Percentiles rank a stretch among this genome's conserved stretches.
Evolutionary conservation across 1,140 invertebrate genomes (phyloP).

Genomic region (Oedothorax gibbosus): DNA sequence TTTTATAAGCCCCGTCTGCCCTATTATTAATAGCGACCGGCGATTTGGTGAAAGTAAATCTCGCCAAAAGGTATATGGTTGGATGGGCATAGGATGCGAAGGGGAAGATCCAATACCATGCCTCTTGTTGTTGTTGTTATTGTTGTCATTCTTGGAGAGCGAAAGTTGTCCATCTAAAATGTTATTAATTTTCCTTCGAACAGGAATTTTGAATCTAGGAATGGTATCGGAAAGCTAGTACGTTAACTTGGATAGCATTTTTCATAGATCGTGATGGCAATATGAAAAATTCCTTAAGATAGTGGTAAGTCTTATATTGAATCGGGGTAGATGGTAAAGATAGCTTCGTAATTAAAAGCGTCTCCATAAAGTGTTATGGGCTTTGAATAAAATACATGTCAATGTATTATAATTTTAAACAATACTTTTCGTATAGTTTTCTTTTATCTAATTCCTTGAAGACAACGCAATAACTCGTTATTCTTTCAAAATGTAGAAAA

Average conservation of each 20-base stretch:
- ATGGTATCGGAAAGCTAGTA: neutral
- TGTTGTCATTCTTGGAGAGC: neutral
- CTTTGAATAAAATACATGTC: too few relatives aligned
- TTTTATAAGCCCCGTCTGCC: slow-evolving; percentile 31
- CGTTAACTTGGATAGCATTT: neutral
- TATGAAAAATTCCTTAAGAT: too few relatives aligned
- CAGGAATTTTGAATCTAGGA: neutral
- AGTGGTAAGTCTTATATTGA: too few relatives aligned
- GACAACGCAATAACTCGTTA: too few relatives aligned
- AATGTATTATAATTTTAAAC: too few relatives aligned
- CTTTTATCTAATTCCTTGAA: too few relatives aligned
- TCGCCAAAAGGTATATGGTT: slow-evolving; percentile 1
- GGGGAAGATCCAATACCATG: neutral
- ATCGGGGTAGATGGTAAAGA: too few relatives aligned
- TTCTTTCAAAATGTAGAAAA: too few relatives aligned
- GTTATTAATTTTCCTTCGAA: slow-evolving; percentile 54
- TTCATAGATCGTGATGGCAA: too few relatives aligned
- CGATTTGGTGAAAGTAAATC: slow-evolving; percentile 39
- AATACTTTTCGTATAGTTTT: too few relatives aligned
- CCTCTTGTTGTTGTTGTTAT: slow-evolving; percentile 11
- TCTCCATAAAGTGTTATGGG: too few relatives aligned
- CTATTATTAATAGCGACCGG: slow-evolving; percentile 50
- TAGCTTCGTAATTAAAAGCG: too few relatives aligned
- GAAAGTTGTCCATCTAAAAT: slow-evolving; percentile 14
- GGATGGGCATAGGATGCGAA: neutral